Conservation (phyloP, 2,797 vertebrate species). For the Protosalanx chinensis region DNA sequence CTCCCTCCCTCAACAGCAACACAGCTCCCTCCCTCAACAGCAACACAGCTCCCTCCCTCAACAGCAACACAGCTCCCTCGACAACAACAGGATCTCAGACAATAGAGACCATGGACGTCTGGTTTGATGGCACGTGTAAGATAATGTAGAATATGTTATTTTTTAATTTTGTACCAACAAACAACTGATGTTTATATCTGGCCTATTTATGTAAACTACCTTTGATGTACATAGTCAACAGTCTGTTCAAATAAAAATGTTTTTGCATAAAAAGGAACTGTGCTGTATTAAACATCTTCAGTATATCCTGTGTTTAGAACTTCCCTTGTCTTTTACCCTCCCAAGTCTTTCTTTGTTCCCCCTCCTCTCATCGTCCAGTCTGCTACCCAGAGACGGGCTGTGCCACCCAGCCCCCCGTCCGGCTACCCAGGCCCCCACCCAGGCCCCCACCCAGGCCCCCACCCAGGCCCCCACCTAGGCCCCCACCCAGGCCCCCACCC, state of each 20-base stretch:
- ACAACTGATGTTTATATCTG: slow-evolving; percentile 81
- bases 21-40: too few relatives aligned
- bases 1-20: too few relatives aligned
- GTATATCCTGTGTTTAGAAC: neutral
- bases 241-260: slow-evolving; percentile 74
- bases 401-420: neutral
- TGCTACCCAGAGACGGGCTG: neutral
- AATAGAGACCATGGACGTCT: slow-evolving; percentile 50
- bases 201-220: slow-evolving; percentile 80
- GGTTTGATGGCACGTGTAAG: slow-evolving; percentile 73
- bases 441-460: neutral
- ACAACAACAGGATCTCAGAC: slow-evolving; percentile 50
- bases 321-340: neutral
- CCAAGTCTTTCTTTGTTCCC: neutral
- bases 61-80: slow-evolving; percentile 34
- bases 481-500: too few relatives aligned
- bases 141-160: slow-evolving; percentile 82
- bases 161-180: slow-evolving; percentile 83
- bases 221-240: slow-evolving; percentile 70
- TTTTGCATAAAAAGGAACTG: slow-evolving; percentile 71
- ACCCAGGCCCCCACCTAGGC: neutral
- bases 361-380: neutral
- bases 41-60: too few relatives aligned
- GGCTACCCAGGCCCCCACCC: neutral
- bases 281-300: slow-evolving; percentile 16